phyloP scores from a whole-genome alignment of 2,888 invertebrate genomes.

The Frankliniella fusca region DNA sequence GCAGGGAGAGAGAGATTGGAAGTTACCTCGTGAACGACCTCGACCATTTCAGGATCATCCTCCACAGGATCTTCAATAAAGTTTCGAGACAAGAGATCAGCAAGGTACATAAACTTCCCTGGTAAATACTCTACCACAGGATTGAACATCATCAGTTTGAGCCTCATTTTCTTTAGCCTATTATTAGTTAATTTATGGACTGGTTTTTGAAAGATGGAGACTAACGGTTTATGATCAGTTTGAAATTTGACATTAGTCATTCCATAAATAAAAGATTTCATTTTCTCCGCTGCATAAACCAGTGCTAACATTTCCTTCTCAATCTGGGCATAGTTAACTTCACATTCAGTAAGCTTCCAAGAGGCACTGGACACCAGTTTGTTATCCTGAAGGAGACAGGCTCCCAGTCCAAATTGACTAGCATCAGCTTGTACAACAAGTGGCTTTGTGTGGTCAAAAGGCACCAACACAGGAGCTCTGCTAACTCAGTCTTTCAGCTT shows the following conservation, averaged over 20 bases:
- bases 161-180: constrained; percentile 28
- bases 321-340: constrained; percentile 28
- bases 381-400: constrained; percentile 32
- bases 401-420: constrained; percentile 31
- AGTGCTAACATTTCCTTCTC: no score
- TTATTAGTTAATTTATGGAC: neutral
- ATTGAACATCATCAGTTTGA: constrained; percentile 30
- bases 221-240: neutral
- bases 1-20: neutral
- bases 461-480: constrained; percentile 28
- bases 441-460: constrained; percentile 31
- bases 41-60: constrained; percentile 25
- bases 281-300: constrained; percentile 36
- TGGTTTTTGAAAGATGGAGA: no score
- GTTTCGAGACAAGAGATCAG: constrained; percentile 30
- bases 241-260: neutral
- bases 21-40: constrained; percentile 30
- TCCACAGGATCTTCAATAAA: constrained; percentile 13
- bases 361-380: constrained; percentile 34
- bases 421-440: constrained; percentile 33
- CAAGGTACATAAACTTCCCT: constrained; percentile 31
- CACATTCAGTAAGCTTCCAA: constrained; percentile 28
- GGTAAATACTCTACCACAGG: constrained; percentile 29
- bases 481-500: no score
- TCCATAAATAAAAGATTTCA: neutral